These are phyloP conservation scores for Aphodius sticticus DNA, from an alignment of 2,888 invertebrate species.

Conservation along the genomic window DNA sequence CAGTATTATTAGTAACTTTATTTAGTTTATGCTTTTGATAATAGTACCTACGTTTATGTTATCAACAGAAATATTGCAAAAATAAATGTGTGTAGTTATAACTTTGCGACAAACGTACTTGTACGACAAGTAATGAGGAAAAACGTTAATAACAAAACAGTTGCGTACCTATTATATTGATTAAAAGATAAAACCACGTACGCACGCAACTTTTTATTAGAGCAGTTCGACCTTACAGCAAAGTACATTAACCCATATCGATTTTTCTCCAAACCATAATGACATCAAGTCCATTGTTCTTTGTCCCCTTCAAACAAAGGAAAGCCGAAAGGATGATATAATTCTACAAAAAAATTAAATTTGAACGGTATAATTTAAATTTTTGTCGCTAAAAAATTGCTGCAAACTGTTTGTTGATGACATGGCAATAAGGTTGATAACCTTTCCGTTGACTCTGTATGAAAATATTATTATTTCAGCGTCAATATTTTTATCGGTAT, in stretches of 20 bases:
- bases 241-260: not conserved
- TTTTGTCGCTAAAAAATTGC: not conserved
- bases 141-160: not conserved
- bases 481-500: not conserved
- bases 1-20: no score
- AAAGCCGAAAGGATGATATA: not conserved
- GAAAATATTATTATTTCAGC: not conserved
- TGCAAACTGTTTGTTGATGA: not conserved
- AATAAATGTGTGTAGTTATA: no score
- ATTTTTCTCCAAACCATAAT: not conserved
- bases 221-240: not conserved
- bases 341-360: not conserved
- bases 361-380: no score
- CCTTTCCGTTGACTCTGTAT: not conserved
- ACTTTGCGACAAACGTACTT: no score
- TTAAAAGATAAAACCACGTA: not conserved
- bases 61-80: no score
- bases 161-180: not conserved
- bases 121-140: not conserved
- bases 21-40: no score
- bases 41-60: no score
- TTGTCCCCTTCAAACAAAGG: not conserved
- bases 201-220: not conserved
- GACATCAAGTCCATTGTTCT: not conserved
- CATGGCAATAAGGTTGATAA: not conserved